Percentiles rank a stretch among this genome's conserved stretches.
phyloP scores from a whole-genome alignment of 2,113 vertebrate genomes.

The Nanorana parkeri region DNA sequence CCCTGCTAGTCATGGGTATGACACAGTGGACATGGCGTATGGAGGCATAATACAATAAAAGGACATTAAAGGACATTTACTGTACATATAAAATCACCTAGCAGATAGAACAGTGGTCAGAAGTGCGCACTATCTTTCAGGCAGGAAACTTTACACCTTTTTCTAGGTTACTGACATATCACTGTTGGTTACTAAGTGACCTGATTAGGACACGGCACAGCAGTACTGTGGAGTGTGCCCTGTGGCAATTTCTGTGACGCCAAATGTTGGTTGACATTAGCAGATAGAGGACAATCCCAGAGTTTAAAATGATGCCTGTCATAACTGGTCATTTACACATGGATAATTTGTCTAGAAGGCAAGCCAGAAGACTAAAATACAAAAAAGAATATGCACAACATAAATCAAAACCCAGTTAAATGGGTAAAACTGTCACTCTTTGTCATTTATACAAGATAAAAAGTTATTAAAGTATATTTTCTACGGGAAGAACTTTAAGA shows the following conservation, averaged over 20 bases:
- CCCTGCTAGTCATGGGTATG: no score
- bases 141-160: slow-evolving; percentile 7
- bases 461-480: no score
- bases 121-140: no score
- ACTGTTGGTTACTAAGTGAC: slow-evolving; percentile 26
- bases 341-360: not conserved
- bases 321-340: slow-evolving; percentile 36
- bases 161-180: slow-evolving; percentile 15
- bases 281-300: slow-evolving; percentile 37
- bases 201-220: slow-evolving; percentile 11
- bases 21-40: no score
- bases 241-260: slow-evolving; percentile 45
- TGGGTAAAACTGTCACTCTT: slow-evolving; percentile 29
- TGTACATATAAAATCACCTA: no score
- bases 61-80: no score
- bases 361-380: not conserved
- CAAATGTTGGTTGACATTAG: slow-evolving; percentile 49
- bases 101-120: no score
- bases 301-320: slow-evolving; percentile 45
- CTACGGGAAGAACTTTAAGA: no score
- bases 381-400: not conserved
- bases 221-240: not conserved
- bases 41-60: no score
- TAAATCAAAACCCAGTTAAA: not conserved
- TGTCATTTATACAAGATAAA: slow-evolving; percentile 3